Percentiles rank a stretch among this genome's conserved stretches.
These are phyloP conservation scores for Sorex fumeus DNA, from an alignment of 2,113 vertebrate genomes.

Conservation along the genomic window DNA sequence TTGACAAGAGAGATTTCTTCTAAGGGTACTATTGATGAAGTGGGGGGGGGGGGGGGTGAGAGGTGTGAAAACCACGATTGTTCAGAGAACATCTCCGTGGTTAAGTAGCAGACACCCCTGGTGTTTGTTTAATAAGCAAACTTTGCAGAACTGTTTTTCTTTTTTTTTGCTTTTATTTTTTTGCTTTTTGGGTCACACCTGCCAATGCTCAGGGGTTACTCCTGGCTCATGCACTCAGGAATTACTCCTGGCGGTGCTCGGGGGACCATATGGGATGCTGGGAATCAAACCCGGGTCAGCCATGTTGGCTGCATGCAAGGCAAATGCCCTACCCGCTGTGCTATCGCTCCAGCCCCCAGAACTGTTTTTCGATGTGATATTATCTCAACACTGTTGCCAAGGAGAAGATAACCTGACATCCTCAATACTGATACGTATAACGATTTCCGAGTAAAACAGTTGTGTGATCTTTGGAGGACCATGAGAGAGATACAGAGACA, in stretches of 20 bases:
- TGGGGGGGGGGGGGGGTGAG: no score
- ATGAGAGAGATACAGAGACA: not conserved
- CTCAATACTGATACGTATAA: not conserved
- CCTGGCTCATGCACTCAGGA: no score
- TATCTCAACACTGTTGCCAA: not conserved
- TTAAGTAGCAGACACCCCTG: not conserved
- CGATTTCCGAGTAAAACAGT: not conserved
- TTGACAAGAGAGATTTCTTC: slow-evolving; percentile 27
- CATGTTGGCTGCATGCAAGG: no score
- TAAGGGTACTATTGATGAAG: not conserved
- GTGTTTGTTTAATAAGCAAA: slow-evolving; percentile 48
- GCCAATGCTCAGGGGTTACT: no score
- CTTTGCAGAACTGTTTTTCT: not conserved
- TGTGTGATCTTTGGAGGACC: not conserved
- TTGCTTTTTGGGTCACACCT: no score
- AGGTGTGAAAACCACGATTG: no score
- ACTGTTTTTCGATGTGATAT: not conserved
- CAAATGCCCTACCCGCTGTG: no score
- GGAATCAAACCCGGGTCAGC: no score
- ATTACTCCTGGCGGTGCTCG: no score
- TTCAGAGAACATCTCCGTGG: not conserved
- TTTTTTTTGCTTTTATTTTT: no score
- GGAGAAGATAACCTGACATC: not conserved
- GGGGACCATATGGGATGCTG: no score
- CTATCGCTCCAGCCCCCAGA: no score